A percentile compares a stretch with the other conserved stretches of the same genome.
Evolutionary conservation across 2,888 invertebrate genomes (phyloP).

Genomic region (Hypselothyrea guttata): DNA sequence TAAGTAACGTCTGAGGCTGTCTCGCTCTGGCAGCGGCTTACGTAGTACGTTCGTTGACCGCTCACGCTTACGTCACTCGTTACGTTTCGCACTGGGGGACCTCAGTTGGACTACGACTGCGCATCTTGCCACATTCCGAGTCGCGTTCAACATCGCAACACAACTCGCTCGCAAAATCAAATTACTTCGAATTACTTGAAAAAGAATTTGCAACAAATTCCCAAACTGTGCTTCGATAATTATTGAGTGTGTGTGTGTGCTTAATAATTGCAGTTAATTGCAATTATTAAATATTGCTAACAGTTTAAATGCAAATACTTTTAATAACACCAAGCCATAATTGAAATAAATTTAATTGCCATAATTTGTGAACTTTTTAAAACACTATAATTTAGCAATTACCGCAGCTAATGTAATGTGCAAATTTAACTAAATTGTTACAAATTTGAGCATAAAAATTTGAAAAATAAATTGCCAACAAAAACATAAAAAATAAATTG

Average conservation of each 20-base stretch:
- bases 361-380: not conserved
- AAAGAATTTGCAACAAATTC: conserved; percentile 44
- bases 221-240: conserved; percentile 17
- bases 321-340: not conserved
- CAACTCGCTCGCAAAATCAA: conserved; percentile 62
- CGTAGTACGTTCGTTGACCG: conserved; percentile 51
- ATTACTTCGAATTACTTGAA: conserved; percentile 2
- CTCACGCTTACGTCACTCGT: conserved; percentile 55
- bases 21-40: conserved; percentile 51
- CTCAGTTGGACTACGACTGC: conserved; percentile 67
- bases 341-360: conserved; percentile 1
- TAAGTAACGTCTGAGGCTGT: conserved; percentile 41
- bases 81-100: conserved; percentile 51
- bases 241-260: conserved; percentile 29
- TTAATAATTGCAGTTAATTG: conserved; percentile 13
- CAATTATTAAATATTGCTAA: conserved; percentile 17
- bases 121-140: conserved; percentile 80
- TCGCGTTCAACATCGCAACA: conserved; percentile 81
- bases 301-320: too few species aligned
- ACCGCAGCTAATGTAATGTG: not conserved
- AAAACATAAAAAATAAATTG: too few species aligned
- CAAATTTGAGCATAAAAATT: too few species aligned
- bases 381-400: not conserved
- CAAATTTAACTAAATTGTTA: not conserved
- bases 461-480: too few species aligned